Evolutionary conservation across 2,888 invertebrate species (phyloP).

Genomic region (Autographa gamma): DNA sequence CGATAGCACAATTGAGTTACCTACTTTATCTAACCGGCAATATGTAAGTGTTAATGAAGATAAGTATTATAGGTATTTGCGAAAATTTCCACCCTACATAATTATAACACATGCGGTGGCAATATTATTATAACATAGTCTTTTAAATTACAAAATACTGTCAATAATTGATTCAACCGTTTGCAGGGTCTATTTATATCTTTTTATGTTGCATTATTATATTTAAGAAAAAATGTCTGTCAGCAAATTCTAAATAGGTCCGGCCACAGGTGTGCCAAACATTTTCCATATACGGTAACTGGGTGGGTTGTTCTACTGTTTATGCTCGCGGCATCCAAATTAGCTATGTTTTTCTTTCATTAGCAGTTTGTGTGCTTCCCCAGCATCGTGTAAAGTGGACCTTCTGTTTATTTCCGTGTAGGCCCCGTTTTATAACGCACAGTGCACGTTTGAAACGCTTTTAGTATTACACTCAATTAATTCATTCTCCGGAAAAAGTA

Average conservation of each 20-base stretch:
- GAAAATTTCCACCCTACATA: no score
- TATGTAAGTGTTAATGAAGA: no score
- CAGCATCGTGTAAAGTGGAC: not conserved
- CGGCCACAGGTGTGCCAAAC: conserved; percentile 2
- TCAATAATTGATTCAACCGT: no score
- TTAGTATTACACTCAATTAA: conserved; percentile 44
- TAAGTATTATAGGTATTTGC: no score
- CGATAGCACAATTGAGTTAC: not conserved
- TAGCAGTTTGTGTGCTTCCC: not conserved
- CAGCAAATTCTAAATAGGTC: conserved; percentile 1
- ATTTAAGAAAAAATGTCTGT: not conserved
- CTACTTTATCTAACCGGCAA: not conserved
- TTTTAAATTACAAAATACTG: no score
- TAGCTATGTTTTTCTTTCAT: not conserved
- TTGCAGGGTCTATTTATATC: no score
- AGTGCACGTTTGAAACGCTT: conserved; percentile 35
- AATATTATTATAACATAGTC: no score
- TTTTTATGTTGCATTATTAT: no score
- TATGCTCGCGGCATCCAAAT: conserved; percentile 1
- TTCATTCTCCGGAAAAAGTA: conserved; percentile 32
- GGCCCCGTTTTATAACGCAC: conserved; percentile 32
- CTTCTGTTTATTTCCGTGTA: conserved; percentile 19
- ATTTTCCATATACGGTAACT: not conserved
- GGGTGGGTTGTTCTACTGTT: not conserved
- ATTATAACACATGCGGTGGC: no score